phyloP scores from a whole-genome alignment of 2,888 invertebrate species.

The Leptinotarsa peninsularis region DNA sequence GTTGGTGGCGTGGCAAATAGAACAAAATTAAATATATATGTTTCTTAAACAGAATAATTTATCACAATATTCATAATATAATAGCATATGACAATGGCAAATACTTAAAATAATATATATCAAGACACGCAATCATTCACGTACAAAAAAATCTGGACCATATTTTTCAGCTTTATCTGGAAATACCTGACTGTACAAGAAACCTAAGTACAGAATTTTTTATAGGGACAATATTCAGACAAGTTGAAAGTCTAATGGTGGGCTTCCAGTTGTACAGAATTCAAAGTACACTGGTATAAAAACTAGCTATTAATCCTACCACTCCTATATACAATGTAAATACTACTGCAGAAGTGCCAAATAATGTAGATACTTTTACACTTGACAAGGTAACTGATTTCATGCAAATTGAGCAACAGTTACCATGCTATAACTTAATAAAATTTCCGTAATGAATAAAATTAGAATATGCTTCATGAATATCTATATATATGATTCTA shows the following conservation, averaged over 20 bases:
- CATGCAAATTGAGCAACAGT: no score
- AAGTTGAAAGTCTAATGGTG: background rate
- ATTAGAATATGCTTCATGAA: background rate
- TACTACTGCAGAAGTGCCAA: background rate
- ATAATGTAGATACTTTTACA: no score
- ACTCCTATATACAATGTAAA: background rate
- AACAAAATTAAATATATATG: conserved; percentile 27
- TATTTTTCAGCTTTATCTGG: conserved; percentile 1
- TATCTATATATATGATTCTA: background rate
- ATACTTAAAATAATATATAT: conserved; percentile 24
- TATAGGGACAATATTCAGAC: background rate
- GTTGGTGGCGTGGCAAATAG: conserved; percentile 3
- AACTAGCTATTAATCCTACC: background rate
- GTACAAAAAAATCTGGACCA: conserved; percentile 18
- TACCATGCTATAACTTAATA: no score
- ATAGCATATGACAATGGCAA: conserved; percentile 27
- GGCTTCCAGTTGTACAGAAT: background rate
- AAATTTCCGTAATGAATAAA: background rate
- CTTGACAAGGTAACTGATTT: no score
- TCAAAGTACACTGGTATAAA: background rate
- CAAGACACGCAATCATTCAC: conserved; percentile 20
- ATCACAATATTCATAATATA: conserved; percentile 40
- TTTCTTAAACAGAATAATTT: conserved; percentile 36
- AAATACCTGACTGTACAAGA: conserved; percentile 1
- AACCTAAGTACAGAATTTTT: background rate